Percentiles rank a stretch among this genome's conserved stretches.
Evolutionary conservation across 2,113 vertebrate genomes (phyloP).

Genomic region (Mirounga angustirostris): DNA sequence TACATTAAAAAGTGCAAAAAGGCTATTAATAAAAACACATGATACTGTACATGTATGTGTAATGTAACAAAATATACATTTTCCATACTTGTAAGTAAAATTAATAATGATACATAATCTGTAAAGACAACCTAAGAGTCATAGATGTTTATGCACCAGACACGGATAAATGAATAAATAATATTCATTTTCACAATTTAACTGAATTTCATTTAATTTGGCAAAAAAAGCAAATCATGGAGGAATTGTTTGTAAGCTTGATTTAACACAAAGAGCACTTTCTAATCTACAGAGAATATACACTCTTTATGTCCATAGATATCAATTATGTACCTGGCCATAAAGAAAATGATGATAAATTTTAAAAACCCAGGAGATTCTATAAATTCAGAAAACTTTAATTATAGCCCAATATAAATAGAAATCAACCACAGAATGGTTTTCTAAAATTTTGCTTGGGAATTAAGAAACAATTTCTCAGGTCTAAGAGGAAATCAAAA

Average conservation of each 20-base stretch:
- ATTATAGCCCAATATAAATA: not conserved
- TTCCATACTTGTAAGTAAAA: not conserved
- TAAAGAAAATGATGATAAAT: not conserved
- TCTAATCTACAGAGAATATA: not conserved
- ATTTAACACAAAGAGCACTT: not conserved
- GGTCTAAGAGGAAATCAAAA: constrained; percentile 2
- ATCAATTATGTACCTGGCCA: not conserved
- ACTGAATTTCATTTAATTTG: not conserved
- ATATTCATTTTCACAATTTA: not conserved
- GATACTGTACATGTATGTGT: not conserved
- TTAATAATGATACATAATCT: not conserved
- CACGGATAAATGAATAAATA: not conserved
- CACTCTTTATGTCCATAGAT: not conserved
- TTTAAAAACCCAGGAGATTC: not conserved
- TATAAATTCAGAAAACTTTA: not conserved
- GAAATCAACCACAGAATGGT: not conserved
- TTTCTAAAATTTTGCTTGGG: not conserved
- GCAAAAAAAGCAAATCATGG: not conserved
- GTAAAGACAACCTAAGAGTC: not conserved
- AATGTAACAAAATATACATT: not conserved
- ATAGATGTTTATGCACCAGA: not conserved
- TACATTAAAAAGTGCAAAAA: not conserved
- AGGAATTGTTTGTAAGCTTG: not conserved
- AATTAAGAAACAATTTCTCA: not conserved
- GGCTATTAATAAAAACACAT: not conserved